These are phyloP conservation scores for Stichodactyla mertensii DNA, from an alignment of 64 coral and sea anemone genomes.

Conservation along the genomic window DNA sequence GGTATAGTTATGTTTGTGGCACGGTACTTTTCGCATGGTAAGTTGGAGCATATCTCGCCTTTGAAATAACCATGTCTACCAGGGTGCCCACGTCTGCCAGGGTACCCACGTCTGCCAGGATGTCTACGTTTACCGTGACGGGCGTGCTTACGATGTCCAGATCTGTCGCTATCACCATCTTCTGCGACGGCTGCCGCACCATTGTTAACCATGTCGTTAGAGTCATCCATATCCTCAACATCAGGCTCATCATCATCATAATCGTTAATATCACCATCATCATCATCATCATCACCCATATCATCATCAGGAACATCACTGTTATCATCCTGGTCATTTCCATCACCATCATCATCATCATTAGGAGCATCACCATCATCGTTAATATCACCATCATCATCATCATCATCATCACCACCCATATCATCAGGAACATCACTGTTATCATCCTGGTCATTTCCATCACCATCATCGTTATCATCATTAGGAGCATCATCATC, in stretches of 20 bases:
- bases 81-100: not conserved
- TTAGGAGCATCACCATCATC: not conserved
- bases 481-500: not conserved
- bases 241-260: not conserved
- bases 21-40: not conserved
- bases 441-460: not conserved
- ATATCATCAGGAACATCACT: not conserved
- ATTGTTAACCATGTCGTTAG: not conserved
- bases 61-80: not conserved
- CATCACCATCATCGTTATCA: not conserved
- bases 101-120: not conserved
- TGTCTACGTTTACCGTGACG: not conserved
- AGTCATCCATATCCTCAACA: not conserved
- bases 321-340: not conserved
- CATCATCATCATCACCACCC: not conserved
- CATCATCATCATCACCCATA: not conserved
- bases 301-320: not conserved
- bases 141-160: not conserved
- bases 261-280: not conserved
- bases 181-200: not conserved
- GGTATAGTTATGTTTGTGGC: not conserved
- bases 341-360: not conserved
- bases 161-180: not conserved
- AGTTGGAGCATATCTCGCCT: not conserved
- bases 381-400: not conserved